These are phyloP conservation scores for Folsomia candida DNA, from an alignment of 2,888 invertebrate genomes.

Conservation along the genomic window DNA sequence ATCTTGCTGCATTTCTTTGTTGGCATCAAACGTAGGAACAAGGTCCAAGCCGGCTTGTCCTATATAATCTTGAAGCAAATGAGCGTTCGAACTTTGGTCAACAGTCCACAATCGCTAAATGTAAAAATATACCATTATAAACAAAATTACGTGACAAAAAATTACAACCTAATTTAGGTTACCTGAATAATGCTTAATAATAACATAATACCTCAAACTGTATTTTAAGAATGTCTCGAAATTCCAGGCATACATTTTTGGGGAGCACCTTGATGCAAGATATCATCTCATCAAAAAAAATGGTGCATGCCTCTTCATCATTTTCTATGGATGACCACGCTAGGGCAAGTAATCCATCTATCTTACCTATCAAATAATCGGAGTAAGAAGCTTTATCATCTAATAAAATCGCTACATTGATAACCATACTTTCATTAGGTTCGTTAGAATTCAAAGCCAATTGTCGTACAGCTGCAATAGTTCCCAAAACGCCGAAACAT, in stretches of 20 bases:
- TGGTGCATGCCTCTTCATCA: constrained; percentile 37
- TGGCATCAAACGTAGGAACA: constrained; percentile 26
- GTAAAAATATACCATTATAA: neutral
- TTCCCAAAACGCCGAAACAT: constrained; percentile 38
- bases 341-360: constrained; percentile 24
- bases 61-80: neutral
- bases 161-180: neutral
- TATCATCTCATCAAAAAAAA: constrained; percentile 40
- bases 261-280: constrained; percentile 16
- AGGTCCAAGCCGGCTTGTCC: constrained; percentile 16
- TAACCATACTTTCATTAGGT: constrained; percentile 10
- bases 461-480: constrained; percentile 33
- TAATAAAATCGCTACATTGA: no score
- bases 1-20: constrained; percentile 30
- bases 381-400: no score
- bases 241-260: constrained; percentile 12
- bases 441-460: constrained; percentile 3
- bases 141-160: neutral
- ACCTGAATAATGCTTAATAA: no score
- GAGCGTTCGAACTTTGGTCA: constrained; percentile 7
- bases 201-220: constrained; percentile 37
- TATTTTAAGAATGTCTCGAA: constrained; percentile 20
- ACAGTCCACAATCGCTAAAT: constrained; percentile 20
- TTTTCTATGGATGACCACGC: constrained; percentile 36
- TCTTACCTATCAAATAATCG: constrained; percentile 15